phyloP scores from a whole-genome alignment of 2,888 invertebrate genomes.

The Meandrusa payeni region DNA sequence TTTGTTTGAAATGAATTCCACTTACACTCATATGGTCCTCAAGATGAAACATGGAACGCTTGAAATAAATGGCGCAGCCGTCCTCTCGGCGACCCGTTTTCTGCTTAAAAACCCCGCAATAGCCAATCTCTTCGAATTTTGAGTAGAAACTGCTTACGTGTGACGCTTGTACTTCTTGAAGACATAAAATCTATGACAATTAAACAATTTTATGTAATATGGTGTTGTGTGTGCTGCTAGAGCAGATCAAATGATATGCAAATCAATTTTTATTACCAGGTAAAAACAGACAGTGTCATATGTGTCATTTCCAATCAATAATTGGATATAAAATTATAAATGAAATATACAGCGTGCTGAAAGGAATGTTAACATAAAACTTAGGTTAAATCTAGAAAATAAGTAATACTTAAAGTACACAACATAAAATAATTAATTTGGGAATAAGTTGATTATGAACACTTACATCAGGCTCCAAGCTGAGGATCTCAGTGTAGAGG shows the following conservation, averaged over 20 bases:
- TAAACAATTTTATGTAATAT: background rate
- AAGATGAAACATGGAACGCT: slow-evolving; percentile 83
- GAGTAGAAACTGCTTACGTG: slow-evolving; percentile 84
- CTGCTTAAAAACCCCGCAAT: slow-evolving; percentile 89
- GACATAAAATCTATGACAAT: slow-evolving; percentile 84
- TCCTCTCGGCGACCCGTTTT: slow-evolving; percentile 90
- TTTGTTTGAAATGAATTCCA: slow-evolving; percentile 26
- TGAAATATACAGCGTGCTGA: too few species aligned
- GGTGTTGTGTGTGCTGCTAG: too few species aligned
- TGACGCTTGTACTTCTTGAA: slow-evolving; percentile 95
- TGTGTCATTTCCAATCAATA: too few species aligned
- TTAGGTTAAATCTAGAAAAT: too few species aligned
- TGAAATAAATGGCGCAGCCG: slow-evolving; percentile 95
- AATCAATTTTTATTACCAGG: too few species aligned
- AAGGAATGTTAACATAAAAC: too few species aligned
- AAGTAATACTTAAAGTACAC: too few species aligned
- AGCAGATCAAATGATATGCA: too few species aligned
- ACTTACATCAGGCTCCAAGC: slow-evolving; percentile 73
- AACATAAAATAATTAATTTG: too few species aligned
- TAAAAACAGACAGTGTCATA: too few species aligned
- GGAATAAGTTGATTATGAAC: too few species aligned
- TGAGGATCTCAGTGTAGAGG: slow-evolving; percentile 69
- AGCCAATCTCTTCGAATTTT: slow-evolving; percentile 82
- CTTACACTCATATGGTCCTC: slow-evolving; percentile 86
- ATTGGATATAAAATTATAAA: too few species aligned